A percentile compares a stretch with the other conserved stretches of the same genome.
phyloP scores from a whole-genome alignment of 1,140 invertebrate species.

The Branchinecta lynchi region DNA sequence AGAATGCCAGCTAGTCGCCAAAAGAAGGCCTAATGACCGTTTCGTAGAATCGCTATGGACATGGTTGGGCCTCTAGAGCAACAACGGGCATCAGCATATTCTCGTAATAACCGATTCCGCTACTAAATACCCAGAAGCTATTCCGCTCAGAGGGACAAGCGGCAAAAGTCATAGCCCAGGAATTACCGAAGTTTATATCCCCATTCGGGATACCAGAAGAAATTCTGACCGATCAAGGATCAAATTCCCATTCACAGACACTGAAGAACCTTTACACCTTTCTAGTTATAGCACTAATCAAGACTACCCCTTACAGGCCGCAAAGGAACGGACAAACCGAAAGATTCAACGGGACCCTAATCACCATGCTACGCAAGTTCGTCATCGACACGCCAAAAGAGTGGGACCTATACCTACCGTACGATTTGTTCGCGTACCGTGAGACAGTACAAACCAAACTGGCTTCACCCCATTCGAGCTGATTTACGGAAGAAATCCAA shows the following conservation, averaged over 20 bases:
- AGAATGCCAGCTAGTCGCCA: no score
- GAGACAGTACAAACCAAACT: background rate
- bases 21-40: background rate
- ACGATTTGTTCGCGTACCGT: background rate
- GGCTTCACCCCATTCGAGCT: background rate
- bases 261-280: background rate
- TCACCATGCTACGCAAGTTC: background rate
- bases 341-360: conserved; percentile 9
- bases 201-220: background rate
- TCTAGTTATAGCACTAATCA: background rate
- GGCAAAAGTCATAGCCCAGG: background rate
- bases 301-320: background rate
- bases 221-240: background rate
- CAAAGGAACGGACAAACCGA: background rate
- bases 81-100: background rate
- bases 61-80: background rate
- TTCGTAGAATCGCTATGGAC: background rate
- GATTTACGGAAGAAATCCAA: background rate
- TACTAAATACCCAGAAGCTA: conserved; percentile 1
- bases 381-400: background rate
- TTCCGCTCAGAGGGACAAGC: background rate
- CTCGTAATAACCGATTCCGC: background rate
- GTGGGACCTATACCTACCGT: background rate
- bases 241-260: background rate
- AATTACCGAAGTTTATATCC: background rate